A percentile compares a stretch with the other conserved stretches of the same genome.
phyloP scores from a whole-genome alignment of 2,797 vertebrate species.

The Rhabdophis nuchalis region DNA sequence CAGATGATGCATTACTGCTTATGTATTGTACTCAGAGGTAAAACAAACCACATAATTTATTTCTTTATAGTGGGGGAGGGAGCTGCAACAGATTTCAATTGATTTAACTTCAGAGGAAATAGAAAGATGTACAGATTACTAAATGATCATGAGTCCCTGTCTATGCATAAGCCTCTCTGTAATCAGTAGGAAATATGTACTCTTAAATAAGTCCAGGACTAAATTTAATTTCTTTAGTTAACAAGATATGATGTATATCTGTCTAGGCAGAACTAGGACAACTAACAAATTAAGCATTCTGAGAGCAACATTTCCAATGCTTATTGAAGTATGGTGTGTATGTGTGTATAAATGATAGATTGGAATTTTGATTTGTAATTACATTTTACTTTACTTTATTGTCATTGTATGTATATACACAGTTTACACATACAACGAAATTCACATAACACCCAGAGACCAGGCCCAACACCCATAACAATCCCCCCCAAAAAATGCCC shows the following conservation, averaged over 20 bases:
- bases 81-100: background rate
- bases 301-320: background rate
- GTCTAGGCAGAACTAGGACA: background rate
- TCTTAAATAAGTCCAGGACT: background rate
- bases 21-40: background rate
- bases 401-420: no score
- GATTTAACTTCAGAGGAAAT: background rate
- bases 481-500: no score
- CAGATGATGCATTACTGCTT: background rate
- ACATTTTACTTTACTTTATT: no score
- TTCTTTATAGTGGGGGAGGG: background rate
- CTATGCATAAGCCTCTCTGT: background rate
- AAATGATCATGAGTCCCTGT: background rate
- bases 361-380: background rate
- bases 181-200: background rate
- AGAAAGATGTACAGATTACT: background rate
- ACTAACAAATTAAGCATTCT: background rate
- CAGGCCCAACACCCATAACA: no score
- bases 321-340: background rate
- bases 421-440: no score
- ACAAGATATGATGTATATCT: background rate
- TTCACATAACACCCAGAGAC: no score
- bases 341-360: background rate
- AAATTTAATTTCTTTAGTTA: background rate
- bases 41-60: background rate